Evolutionary conservation across 92 coral and sea anemone species (phyloP), one percentile per base, ranked within the genome.

Genomic region (Palythoa grandiflora): DNA sequence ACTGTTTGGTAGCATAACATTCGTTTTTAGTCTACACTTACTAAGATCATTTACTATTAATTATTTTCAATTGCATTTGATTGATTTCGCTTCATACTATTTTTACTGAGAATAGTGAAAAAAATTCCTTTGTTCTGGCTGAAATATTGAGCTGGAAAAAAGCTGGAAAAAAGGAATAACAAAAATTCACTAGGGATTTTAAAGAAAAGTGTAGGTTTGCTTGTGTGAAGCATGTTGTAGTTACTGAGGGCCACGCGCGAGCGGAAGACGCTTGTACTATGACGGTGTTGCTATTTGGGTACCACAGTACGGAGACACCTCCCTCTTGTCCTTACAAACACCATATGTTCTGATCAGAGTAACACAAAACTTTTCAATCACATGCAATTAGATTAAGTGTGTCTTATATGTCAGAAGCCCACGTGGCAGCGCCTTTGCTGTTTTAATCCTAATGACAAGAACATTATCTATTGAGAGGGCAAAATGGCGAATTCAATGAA

Each of bases 391-490:
- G 91, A 66, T 73, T 88, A 91, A 91, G 94, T 90, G 91, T 89
- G 94, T 89, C 94, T 79, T 83, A 91, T 68, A 88, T 88, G 94
- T 91, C 94, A 91, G 39, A 77, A 61, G 81, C 87, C 87, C 94
- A 91, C 94, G 94, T 91, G 94, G 88, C 57, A 60, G 57, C 37
- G 47, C 78, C 78, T 78, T 83, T 77, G 89, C 73, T 87, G 89
- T 90, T 87, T 80, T 91, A 76, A 70, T 83, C 84, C 68, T 78
- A 78, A 75, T 88, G 91, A 91, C 92, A 54, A 73, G 89, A 74
- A 88, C 75, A 88, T 88, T 88, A 88, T 84, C 90, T 77, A 90
- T 77, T 91, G 87, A 91, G 85, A 84, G 61, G 48, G 79, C 40
- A 88, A 86, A 91, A 91, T 88, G 89, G 84, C 55, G 52, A 83